phyloP scores from a whole-genome alignment of 2,888 invertebrate species.

The Eupelmus urozonus region DNA sequence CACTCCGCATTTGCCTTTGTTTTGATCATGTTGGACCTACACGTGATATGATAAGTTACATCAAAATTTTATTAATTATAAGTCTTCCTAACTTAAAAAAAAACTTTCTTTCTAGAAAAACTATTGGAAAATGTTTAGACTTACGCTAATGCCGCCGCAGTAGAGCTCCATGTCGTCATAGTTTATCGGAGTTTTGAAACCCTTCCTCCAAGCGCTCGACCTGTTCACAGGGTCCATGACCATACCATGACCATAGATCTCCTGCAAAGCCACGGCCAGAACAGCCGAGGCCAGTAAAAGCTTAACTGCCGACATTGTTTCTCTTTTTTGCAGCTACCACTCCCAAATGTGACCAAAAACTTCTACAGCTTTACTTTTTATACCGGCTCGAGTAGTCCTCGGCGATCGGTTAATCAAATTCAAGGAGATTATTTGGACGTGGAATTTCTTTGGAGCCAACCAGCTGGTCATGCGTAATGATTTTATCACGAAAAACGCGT shows the following conservation, averaged over 20 bases:
- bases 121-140: constrained; percentile 52
- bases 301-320: neutral
- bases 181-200: constrained; percentile 75
- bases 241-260: constrained; percentile 78
- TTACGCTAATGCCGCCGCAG: constrained; percentile 79
- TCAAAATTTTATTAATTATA: too few relatives aligned
- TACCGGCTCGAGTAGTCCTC: too few relatives aligned
- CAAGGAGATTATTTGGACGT: too few relatives aligned
- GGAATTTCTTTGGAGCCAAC: too few relatives aligned
- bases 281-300: neutral
- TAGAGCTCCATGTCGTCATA: constrained; percentile 79
- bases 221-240: constrained; percentile 77
- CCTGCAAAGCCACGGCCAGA: constrained; percentile 8
- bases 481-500: too few relatives aligned
- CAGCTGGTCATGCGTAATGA: too few relatives aligned
- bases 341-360: too few relatives aligned
- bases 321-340: too few relatives aligned
- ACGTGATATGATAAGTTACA: too few relatives aligned
- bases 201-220: constrained; percentile 80
- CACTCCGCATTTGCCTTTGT: constrained; percentile 79
- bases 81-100: too few relatives aligned
- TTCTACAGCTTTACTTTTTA: too few relatives aligned
- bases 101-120: neutral
- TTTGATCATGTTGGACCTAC: constrained; percentile 76
- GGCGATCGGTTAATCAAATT: too few relatives aligned